A percentile compares a stretch with the other conserved stretches of the same genome.
Conservation (phyloP, 2,113 vertebrate species). For the Macroglossus sobrinus region DNA sequence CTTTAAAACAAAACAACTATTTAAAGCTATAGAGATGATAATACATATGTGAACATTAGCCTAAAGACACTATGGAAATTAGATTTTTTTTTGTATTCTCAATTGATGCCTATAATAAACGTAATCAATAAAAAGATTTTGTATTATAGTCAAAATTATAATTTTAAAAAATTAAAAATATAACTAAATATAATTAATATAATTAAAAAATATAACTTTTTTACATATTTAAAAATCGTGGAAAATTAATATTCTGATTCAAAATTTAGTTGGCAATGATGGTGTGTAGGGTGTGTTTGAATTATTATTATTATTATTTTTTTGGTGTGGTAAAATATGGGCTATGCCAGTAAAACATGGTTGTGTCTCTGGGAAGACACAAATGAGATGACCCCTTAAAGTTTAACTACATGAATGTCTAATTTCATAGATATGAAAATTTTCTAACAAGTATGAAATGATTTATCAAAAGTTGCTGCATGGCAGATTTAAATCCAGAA, state of each 20-base stretch:
- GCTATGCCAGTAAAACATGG: not conserved
- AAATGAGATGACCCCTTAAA: not conserved
- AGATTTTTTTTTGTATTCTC: not conserved
- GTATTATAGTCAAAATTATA: not conserved
- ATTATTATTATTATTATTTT: no score
- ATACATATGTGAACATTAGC: not conserved
- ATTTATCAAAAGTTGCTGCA: not conserved
- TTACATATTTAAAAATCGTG: not conserved
- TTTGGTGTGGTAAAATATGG: not conserved
- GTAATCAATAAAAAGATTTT: not conserved
- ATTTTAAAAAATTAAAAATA: no score
- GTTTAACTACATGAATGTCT: not conserved
- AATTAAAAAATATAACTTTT: no score
- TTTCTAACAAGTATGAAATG: not conserved
- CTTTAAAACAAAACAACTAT: not conserved
- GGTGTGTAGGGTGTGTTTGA: fast-evolving
- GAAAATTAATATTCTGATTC: not conserved
- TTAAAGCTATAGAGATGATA: not conserved
- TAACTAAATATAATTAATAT: no score
- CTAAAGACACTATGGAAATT: not conserved
- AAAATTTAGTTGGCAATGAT: not conserved
- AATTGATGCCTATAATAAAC: not conserved
- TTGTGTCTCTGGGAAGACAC: not conserved
- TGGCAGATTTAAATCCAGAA: not conserved
- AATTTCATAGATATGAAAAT: not conserved